These are phyloP conservation scores for Dendrocincla tyrannina DNA, from an alignment of 2,797 vertebrate genomes.

Conservation along the genomic window DNA sequence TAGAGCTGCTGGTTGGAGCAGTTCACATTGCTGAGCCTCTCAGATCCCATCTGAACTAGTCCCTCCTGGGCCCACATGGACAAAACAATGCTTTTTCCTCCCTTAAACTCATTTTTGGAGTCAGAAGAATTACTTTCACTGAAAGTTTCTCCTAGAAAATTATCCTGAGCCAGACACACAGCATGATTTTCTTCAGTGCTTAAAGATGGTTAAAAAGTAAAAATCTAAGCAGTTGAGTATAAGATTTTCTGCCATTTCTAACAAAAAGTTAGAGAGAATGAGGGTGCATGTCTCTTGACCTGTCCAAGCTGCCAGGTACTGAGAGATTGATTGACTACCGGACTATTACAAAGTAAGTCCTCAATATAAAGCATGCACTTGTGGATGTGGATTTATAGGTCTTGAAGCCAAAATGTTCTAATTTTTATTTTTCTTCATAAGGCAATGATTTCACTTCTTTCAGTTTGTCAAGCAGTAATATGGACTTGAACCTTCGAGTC, in stretches of 20 bases:
- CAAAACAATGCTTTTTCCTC: neutral
- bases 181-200: neutral
- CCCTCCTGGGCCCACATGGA: neutral
- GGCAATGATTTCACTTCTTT: neutral
- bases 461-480: neutral
- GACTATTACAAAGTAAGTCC: neutral
- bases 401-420: neutral
- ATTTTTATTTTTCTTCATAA: neutral
- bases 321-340: neutral
- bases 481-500: neutral
- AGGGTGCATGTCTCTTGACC: neutral
- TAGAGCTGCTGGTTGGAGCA: neutral
- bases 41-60: neutral
- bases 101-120: neutral
- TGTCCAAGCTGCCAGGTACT: neutral
- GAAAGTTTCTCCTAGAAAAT: conserved; percentile 1
- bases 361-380: neutral
- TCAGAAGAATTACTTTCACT: neutral
- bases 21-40: neutral
- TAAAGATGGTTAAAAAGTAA: neutral
- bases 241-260: neutral
- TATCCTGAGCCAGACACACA: neutral
- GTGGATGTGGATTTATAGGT: neutral
- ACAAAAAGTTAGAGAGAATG: neutral
- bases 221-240: neutral